Conservation (phyloP, 2,888 invertebrate genomes). For the Chrysomela aeneicollis region DNA sequence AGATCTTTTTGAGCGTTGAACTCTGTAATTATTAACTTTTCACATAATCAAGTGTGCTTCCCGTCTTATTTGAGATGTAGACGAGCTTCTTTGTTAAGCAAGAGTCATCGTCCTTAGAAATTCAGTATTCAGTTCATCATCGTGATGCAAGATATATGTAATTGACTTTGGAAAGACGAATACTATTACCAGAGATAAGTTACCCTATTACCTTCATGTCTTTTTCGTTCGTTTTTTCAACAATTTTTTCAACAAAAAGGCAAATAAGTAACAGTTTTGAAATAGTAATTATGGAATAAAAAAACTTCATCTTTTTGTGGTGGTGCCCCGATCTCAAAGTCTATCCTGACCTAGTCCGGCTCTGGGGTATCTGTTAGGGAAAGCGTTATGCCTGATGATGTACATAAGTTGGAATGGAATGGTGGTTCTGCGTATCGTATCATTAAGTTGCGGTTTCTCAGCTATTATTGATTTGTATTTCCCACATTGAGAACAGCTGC, state of each 20-base stretch:
- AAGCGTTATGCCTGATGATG: too few relatives aligned
- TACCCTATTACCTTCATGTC: too few relatives aligned
- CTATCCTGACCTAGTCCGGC: too few relatives aligned
- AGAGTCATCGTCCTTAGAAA: neutral
- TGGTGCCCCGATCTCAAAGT: too few relatives aligned
- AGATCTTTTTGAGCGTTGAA: neutral
- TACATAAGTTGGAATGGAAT: neutral
- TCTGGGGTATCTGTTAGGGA: too few relatives aligned
- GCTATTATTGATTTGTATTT: neutral
- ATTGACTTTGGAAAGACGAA: neutral
- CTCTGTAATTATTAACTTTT: neutral
- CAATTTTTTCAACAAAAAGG: too few relatives aligned
- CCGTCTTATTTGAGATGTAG: neutral
- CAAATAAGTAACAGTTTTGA: too few relatives aligned
- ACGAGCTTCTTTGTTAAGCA: neutral
- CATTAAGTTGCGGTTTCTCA: neutral
- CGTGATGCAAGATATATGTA: neutral
- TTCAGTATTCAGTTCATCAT: too few relatives aligned
- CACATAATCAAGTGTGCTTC: neutral
- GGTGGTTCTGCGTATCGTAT: neutral
- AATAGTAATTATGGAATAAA: too few relatives aligned
- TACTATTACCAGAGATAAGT: too few relatives aligned
- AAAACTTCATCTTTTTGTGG: too few relatives aligned
- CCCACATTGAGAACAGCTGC: neutral
- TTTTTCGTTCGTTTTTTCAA: too few relatives aligned